phyloP scores from a whole-genome alignment of 1,140 invertebrate species.

The Drosophila sulfurigaster region DNA sequence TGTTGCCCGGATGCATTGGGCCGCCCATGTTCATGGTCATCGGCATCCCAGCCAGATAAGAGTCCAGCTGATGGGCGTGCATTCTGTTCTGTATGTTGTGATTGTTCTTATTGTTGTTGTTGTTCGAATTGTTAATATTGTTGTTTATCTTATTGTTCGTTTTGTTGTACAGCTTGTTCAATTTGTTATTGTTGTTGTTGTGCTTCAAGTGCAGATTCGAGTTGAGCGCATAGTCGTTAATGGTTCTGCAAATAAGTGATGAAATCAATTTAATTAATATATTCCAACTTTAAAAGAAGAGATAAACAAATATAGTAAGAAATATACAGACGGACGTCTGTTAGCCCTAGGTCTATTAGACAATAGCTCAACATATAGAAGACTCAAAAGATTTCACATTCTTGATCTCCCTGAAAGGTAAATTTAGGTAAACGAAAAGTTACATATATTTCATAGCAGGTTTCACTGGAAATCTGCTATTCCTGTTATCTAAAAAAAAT shows the following conservation, averaged over 20 bases:
- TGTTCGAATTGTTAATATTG: conserved; percentile 27
- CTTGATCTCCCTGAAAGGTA: too few relatives aligned
- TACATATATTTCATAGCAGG: too few relatives aligned
- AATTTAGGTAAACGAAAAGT: too few relatives aligned
- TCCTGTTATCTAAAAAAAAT: too few relatives aligned
- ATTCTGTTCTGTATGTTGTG: conserved; percentile 61
- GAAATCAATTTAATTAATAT: not conserved
- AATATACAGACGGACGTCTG: too few relatives aligned
- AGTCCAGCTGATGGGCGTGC: conserved; percentile 75
- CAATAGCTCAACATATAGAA: too few relatives aligned
- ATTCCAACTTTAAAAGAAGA: too few relatives aligned
- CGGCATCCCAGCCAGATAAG: conserved; percentile 62
- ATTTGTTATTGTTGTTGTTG: conserved; percentile 29
- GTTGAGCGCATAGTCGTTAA: conserved; percentile 73
- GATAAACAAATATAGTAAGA: too few relatives aligned
- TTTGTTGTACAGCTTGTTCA: conserved; percentile 25
- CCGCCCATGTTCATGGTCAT: conserved; percentile 49
- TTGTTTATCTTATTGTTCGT: conserved; percentile 37
- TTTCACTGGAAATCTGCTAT: too few relatives aligned
- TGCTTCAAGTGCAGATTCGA: conserved; percentile 59
- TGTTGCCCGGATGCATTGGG: conserved; percentile 72
- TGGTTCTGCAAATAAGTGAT: conserved; percentile 56
- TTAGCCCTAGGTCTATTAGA: too few relatives aligned
- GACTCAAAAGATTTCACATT: too few relatives aligned
- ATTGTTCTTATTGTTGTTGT: conserved; percentile 31